These are phyloP conservation scores for Podarcis raffonei DNA, from an alignment of 2,113 vertebrate genomes.

Conservation along the genomic window DNA sequence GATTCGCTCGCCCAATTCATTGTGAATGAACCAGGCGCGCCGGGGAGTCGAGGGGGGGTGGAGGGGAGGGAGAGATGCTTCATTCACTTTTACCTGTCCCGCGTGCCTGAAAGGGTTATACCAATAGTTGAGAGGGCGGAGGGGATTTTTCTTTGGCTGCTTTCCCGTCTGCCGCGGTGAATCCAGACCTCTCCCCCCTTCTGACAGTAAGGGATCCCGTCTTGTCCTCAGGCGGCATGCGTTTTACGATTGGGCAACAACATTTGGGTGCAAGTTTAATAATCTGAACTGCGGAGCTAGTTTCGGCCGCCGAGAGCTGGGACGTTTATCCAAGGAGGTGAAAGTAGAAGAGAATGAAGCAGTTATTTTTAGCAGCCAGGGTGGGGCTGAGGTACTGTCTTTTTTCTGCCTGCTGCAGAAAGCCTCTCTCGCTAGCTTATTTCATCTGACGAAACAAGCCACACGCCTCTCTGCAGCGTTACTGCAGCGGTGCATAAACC, in stretches of 20 bases:
- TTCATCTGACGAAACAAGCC: neutral
- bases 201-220: neutral
- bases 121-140: neutral
- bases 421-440: neutral
- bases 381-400: neutral
- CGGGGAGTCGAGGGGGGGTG: neutral
- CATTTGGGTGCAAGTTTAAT: neutral
- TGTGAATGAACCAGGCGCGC: neutral
- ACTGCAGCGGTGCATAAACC: neutral
- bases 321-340: neutral
- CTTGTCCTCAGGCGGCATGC: neutral
- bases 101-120: neutral
- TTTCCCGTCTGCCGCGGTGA: no score
- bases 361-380: slow-evolving; percentile 2
- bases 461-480: neutral
- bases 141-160: neutral
- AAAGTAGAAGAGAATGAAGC: neutral
- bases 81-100: neutral
- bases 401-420: neutral
- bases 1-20: neutral
- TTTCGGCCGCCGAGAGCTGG: no score
- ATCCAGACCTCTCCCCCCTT: neutral
- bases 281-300: neutral
- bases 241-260: neutral
- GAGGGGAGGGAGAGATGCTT: neutral